A percentile compares a stretch with the other conserved stretches of the same genome.
These are phyloP conservation scores for Noctua janthe DNA, from an alignment of 2,888 invertebrate species.

Conservation along the genomic window DNA sequence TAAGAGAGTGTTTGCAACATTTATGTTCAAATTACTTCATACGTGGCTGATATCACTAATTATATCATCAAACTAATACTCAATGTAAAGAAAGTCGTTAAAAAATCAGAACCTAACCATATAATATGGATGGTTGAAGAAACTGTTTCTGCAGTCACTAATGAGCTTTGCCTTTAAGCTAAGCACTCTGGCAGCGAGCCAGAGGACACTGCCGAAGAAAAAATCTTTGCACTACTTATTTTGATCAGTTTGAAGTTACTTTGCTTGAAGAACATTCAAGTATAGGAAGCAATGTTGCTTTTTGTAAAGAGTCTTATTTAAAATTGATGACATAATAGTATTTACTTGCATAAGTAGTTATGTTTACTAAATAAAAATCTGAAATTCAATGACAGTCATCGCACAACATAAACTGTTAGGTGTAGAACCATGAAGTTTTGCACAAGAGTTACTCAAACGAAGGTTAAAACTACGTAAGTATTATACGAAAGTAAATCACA, in stretches of 20 bases:
- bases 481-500: neutral
- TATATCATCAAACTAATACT: neutral
- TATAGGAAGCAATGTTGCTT: neutral
- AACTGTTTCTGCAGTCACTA: slow-evolving; percentile 44
- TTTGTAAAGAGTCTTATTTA: neutral
- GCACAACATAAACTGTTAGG: neutral
- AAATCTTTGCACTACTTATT: slow-evolving; percentile 41
- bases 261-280: slow-evolving; percentile 10
- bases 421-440: neutral
- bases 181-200: slow-evolving; percentile 55
- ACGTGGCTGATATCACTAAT: neutral
- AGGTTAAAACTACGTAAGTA: neutral
- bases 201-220: slow-evolving; percentile 41
- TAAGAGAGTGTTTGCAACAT: neutral
- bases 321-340: neutral
- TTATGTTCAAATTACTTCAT: neutral
- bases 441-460: neutral
- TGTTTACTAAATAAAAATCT: neutral
- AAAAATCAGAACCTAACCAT: slow-evolving; percentile 31
- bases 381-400: neutral
- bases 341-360: neutral
- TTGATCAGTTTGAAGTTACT: slow-evolving; percentile 40
- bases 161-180: slow-evolving; percentile 58
- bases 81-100: neutral
- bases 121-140: slow-evolving; percentile 29